Percentiles rank a stretch among this genome's conserved stretches.
Conservation (phyloP, 2,797 vertebrate species). For the Alca torda region DNA sequence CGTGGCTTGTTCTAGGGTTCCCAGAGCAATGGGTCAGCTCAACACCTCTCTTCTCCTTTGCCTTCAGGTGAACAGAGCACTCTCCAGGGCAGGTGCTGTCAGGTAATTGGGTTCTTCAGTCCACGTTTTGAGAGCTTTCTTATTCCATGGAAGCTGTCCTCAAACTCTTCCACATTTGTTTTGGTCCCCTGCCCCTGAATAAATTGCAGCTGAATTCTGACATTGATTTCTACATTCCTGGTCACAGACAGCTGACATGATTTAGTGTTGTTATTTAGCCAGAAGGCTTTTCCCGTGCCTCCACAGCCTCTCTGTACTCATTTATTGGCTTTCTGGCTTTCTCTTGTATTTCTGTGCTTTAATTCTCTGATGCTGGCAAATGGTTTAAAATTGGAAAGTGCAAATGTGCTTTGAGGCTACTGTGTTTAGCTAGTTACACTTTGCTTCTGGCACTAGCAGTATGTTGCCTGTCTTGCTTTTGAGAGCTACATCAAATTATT, state of each 20-base stretch:
- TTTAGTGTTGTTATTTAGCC: slow-evolving; percentile 29
- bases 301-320: background rate
- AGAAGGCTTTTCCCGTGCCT: background rate
- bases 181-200: background rate
- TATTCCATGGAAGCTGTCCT: background rate
- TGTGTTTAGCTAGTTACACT: background rate
- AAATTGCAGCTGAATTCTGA: slow-evolving; percentile 28
- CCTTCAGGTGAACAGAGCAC: background rate
- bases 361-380: background rate
- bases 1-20: background rate
- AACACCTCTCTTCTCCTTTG: background rate
- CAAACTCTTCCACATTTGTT: background rate
- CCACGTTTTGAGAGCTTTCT: background rate
- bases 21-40: background rate
- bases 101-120: background rate
- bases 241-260: slow-evolving; percentile 5
- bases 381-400: background rate
- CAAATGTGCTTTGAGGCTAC: background rate
- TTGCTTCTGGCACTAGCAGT: background rate
- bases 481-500: background rate
- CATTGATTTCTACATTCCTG: slow-evolving; percentile 30
- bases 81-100: background rate
- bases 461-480: background rate
- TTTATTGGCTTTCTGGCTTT: background rate
- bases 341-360: background rate